Evolutionary conservation across 1,140 invertebrate species (phyloP), one percentile per base, ranked within the genome.

Genomic region (Drosophila chauvacae): DNA sequence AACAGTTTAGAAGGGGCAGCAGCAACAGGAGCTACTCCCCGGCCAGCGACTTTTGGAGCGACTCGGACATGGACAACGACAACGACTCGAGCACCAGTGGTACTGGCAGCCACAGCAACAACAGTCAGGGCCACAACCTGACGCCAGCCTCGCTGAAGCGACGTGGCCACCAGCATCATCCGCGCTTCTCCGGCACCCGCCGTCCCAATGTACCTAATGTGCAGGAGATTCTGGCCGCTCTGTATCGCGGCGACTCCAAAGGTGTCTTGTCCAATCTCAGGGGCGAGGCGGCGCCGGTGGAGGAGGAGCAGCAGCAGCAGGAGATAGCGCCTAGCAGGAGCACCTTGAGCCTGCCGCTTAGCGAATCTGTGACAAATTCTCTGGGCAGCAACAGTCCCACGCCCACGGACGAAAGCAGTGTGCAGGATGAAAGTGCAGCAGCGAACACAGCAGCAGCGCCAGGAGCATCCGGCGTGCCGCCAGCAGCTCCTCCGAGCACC

Each of bases 81-180:
- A 82, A 86, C 44, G 81, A 91, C n/a, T 90, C 82, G 7, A 73
- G 75, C 93, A 93, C 93, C 92, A 92, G 91, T 88, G 92, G 93
- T 92, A 93, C 93, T 91, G 93, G 92, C 73, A 80, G 94, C 94
- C 94, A 95, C 93, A 93, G 94, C 93, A 92, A 92, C 92, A 93
- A 91, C 92, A 93, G 93, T 33, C 53, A 56, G 20, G 44, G 18
- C 45, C 45, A 74, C 72, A 39, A 50, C 78, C 23, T 90, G 10
- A 76, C 85, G 7, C 85, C 85, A n/a, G 45, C 78, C 55, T 93
- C 94, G 92, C 93, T 94, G 61, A 95, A 94, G 93, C 95, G 96
- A 91, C 95, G 96, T 92, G 96, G 96, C 61, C 96, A 96, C 91
- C 96, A 96, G 93, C 96, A 96, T 93, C 96, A 96, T 93, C 96